A percentile compares a stretch with the other conserved stretches of the same genome.
Evolutionary conservation across 1,140 invertebrate species (phyloP).

Genomic region (Musca vetustissima): DNA sequence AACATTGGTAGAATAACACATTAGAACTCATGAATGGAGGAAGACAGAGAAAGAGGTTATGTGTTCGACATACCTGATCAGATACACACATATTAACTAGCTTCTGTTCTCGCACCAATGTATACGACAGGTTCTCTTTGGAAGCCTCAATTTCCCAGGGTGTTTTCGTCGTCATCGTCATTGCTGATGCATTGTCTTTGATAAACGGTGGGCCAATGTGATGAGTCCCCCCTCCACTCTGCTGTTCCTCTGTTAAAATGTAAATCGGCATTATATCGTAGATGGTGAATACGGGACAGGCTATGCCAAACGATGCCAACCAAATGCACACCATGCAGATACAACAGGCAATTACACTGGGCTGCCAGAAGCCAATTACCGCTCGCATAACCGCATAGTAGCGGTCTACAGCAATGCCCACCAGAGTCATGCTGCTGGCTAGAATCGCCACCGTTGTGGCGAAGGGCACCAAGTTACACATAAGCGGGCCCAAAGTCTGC

Average conservation of each 20-base stretch:
- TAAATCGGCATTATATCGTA: constrained; percentile 35
- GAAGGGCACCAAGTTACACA: constrained; percentile 59
- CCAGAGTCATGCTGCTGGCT: constrained; percentile 58
- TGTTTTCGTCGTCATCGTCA: background rate
- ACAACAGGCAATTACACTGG: constrained; percentile 39
- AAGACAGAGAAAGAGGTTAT: background rate
- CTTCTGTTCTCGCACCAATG: constrained; percentile 33
- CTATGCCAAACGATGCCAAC: constrained; percentile 47
- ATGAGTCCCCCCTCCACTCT: background rate
- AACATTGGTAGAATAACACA: too few species aligned
- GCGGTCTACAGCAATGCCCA: constrained; percentile 60
- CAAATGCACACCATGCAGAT: constrained; percentile 48
- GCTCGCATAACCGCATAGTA: constrained; percentile 57
- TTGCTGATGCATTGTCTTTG: background rate
- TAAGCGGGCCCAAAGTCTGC: constrained; percentile 54
- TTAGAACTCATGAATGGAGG: too few species aligned
- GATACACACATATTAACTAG: constrained; percentile 31
- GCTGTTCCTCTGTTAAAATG: constrained; percentile 26
- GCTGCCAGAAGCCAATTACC: constrained; percentile 55
- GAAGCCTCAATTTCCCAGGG: constrained; percentile 2
- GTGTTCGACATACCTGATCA: constrained; percentile 26
- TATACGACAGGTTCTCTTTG: constrained; percentile 6
- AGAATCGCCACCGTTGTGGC: constrained; percentile 58
- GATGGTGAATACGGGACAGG: constrained; percentile 37
- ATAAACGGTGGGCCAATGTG: background rate